Base-by-base conservation (phyloP, 2,888 invertebrate genomes). In the Cacoxenus indagator region DNA sequence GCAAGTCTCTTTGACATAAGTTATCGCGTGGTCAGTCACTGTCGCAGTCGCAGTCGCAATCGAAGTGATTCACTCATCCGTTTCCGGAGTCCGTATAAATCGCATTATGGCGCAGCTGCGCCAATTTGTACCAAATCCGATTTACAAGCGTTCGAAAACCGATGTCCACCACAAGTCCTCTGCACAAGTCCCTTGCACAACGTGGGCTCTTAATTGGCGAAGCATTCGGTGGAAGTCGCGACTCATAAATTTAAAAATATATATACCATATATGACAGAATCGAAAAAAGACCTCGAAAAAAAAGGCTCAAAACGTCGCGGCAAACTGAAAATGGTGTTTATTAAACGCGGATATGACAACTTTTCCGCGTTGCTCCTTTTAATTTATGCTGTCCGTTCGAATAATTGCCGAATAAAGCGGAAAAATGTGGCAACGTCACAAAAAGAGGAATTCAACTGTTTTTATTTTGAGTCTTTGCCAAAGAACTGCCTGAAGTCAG, bases 281-380 rank as follows among this genome's bases (percentile, higher is more conserved):
- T 0, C 2, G 17, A 62, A 62, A 62, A 43, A 62, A 24, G 14
- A 29, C 4, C 29, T 26, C 17, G 43, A 61, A 19, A 78, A 80
- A 81, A 78, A 80, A 75, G 78, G 79, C 76, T 81, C 79, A 79
- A 78, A 79, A 79, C 78, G 77, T 78, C 82, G 78, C 79, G 78
- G 76, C 78, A 74, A 82, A 85, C 85, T 85, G 78, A 84, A 85
- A 85, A 85, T 85, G 83, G 84, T 85, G 84, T 85, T 85, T 85
- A 85, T 85, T 85, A 85, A 85, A 83, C 71, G 75, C 70, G 71
- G 29, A 57, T 29, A 29, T 29, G 57, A 57, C 57, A 29, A 29
- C 1, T 57, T 24, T n/a, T 57, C 29, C 69, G 67, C 69, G 6
- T 27, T 29, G 22, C 17, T 29, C 24, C 9, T 69, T 67, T 46